A percentile compares a stretch with the other conserved stretches of the same genome.
These are phyloP conservation scores for Syngnathus acus DNA, from an alignment of 2,797 vertebrate genomes.

Conservation along the genomic window DNA sequence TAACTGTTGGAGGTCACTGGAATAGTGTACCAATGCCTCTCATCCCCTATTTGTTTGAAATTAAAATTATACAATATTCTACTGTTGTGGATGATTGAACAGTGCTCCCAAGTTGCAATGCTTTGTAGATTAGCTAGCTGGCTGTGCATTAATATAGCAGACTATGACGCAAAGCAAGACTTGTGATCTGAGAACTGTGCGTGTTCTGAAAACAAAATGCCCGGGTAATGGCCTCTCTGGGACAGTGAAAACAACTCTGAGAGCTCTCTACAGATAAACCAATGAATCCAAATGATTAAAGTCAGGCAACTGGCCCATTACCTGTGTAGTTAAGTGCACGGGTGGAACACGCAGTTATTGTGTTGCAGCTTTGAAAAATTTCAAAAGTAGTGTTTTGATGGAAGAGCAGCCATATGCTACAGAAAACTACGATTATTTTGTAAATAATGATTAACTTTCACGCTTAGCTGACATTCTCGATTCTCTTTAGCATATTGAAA, in stretches of 20 bases:
- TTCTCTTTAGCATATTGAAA: neutral
- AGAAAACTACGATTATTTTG: neutral
- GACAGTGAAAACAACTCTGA: neutral
- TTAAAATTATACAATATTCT: neutral
- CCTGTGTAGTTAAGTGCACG: neutral
- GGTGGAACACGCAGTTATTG: neutral
- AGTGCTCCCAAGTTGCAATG: neutral
- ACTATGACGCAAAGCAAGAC: neutral
- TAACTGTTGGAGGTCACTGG: too few species aligned
- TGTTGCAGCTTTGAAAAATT: neutral
- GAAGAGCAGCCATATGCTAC: neutral
- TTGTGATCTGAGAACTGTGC: too few species aligned
- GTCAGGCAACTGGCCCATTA: neutral
- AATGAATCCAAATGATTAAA: slow-evolving; percentile 1
- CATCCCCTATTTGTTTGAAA: neutral
- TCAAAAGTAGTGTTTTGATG: neutral
- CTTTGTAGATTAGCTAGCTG: neutral
- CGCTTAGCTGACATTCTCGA: neutral
- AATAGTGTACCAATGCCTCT: neutral
- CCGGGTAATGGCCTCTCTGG: neutral
- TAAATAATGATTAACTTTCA: neutral
- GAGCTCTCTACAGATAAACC: neutral
- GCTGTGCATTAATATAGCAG: neutral
- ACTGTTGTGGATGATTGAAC: neutral
- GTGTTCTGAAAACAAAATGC: slow-evolving; percentile 2